Conservation (phyloP, 2,797 vertebrate species). For the Harpagifer antarcticus region DNA sequence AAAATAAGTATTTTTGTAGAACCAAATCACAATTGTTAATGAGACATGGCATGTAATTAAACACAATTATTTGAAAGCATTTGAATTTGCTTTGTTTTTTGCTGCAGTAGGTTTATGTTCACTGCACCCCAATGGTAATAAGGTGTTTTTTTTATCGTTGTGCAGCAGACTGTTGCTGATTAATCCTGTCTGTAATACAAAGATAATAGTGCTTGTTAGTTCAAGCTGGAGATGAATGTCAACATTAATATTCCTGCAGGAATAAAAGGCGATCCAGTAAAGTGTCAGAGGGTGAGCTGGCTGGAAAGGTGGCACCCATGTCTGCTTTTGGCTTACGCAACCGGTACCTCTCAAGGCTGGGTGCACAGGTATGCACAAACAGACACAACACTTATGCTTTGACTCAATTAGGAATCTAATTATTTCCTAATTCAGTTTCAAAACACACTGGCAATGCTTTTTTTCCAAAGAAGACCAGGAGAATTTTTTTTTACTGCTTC, state of each 20-base stretch:
- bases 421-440: constrained; percentile 26
- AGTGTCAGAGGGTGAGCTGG: constrained; percentile 70
- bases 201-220: constrained; percentile 22
- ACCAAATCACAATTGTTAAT: constrained; percentile 25
- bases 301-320: constrained; percentile 80
- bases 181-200: constrained; percentile 20
- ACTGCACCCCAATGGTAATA: background rate
- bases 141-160: constrained; percentile 2
- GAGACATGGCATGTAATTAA: constrained; percentile 55
- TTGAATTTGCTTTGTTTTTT: background rate
- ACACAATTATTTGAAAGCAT: constrained; percentile 16
- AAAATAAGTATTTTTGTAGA: constrained; percentile 6
- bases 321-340: constrained; percentile 87
- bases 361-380: constrained; percentile 83
- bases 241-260: constrained; percentile 65
- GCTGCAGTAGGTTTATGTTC: background rate
- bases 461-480: background rate
- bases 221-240: constrained; percentile 28
- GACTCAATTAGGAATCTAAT: constrained; percentile 30
- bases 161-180: constrained; percentile 1
- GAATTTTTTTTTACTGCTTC: constrained; percentile 7
- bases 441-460: constrained; percentile 10
- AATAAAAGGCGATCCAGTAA: constrained; percentile 58
- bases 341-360: constrained; percentile 89
- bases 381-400: background rate